Percentiles rank a stretch among this genome's conserved stretches.
These are phyloP conservation scores for Drosophila parabipectinata DNA, from an alignment of 1,140 invertebrate genomes.

Conservation along the genomic window DNA sequence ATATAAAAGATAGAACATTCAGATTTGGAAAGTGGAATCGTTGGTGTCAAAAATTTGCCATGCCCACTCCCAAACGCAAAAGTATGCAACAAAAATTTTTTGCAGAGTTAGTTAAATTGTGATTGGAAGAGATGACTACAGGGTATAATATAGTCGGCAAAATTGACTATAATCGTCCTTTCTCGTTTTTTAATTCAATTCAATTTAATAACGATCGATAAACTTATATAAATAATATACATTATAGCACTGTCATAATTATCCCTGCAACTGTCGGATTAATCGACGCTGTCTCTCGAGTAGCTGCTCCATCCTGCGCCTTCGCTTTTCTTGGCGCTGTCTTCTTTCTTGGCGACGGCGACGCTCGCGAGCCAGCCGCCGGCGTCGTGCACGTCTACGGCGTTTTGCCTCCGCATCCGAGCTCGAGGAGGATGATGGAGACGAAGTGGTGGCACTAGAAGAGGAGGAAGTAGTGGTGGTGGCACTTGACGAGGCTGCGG, in stretches of 20 bases:
- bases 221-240: too few relatives aligned
- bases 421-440: conserved; percentile 13
- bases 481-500: background rate
- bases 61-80: too few relatives aligned
- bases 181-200: too few relatives aligned
- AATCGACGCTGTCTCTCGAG: conserved; percentile 14
- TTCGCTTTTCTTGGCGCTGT: conserved; percentile 17
- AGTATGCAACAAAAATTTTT: too few relatives aligned
- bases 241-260: background rate
- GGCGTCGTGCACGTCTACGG: conserved; percentile 13
- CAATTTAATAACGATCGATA: too few relatives aligned
- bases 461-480: conserved; percentile 15
- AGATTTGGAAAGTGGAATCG: too few relatives aligned
- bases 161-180: too few relatives aligned
- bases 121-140: too few relatives aligned
- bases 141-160: too few relatives aligned
- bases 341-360: conserved; percentile 16
- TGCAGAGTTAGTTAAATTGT: too few relatives aligned
- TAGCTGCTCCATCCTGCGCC: conserved; percentile 20
- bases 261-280: conserved; percentile 29
- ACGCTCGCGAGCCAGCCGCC: conserved; percentile 25
- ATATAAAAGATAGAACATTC: too few relatives aligned
- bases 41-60: too few relatives aligned
- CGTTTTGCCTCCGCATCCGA: conserved; percentile 18
- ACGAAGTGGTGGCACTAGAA: conserved; percentile 2